A percentile compares a stretch with the other conserved stretches of the same genome.
phyloP scores from a whole-genome alignment of 2,797 vertebrate genomes.

The Sebastes jordani region DNA sequence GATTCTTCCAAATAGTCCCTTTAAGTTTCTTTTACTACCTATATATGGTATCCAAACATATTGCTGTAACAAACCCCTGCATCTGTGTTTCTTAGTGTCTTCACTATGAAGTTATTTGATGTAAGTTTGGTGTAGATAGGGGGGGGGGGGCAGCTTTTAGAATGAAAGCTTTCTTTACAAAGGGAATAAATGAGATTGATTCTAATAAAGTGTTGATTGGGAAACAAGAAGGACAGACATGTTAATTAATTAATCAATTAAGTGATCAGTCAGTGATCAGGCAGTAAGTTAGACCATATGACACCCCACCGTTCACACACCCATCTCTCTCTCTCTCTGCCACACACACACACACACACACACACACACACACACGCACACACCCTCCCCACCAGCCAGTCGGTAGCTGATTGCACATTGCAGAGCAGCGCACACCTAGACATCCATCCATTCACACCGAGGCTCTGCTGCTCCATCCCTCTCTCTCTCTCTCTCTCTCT shows the following conservation, averaged over 20 bases:
- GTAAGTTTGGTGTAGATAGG: not conserved
- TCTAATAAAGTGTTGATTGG: not conserved
- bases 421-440: constrained; percentile 37
- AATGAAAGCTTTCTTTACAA: not conserved
- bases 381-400: not conserved
- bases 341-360: not conserved
- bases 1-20: too few relatives aligned
- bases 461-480: constrained; percentile 12
- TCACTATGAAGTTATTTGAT: too few relatives aligned
- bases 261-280: not conserved
- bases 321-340: not conserved
- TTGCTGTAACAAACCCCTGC: too few relatives aligned
- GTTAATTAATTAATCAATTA: not conserved
- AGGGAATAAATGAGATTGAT: not conserved
- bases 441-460: constrained; percentile 29
- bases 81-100: too few relatives aligned
- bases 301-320: not conserved
- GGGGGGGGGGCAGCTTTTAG: not conserved
- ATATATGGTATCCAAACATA: not conserved
- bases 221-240: not conserved
- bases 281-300: not conserved
- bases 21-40: too few relatives aligned
- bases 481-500: not conserved
- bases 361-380: not conserved
- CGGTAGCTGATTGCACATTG: constrained; percentile 15